Conservation (phyloP, 1,140 invertebrate species). For the Orchestia grillus region DNA sequence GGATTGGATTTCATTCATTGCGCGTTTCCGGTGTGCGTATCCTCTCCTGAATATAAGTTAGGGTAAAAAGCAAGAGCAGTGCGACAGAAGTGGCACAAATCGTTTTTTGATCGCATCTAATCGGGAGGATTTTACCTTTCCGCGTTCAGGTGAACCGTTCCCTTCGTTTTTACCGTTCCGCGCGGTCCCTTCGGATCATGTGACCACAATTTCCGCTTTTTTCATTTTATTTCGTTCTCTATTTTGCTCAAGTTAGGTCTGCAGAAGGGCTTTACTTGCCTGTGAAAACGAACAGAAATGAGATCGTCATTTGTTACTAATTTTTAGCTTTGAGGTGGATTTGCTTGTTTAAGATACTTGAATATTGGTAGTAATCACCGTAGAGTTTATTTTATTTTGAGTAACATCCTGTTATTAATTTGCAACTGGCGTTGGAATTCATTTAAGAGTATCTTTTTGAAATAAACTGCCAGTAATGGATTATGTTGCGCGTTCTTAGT, state of each 20-base stretch:
- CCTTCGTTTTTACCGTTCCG: too few species aligned
- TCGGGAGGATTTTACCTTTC: background rate
- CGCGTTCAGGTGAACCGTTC: background rate
- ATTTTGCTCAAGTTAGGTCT: background rate
- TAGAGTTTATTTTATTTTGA: background rate
- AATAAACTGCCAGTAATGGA: too few species aligned
- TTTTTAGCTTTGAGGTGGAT: background rate
- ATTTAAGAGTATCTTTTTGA: too few species aligned
- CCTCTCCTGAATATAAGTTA: too few species aligned
- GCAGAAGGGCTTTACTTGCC: background rate
- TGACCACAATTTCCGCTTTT: background rate
- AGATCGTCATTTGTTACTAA: background rate
- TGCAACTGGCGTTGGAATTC: too few species aligned
- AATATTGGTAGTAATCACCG: background rate
- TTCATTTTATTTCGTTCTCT: background rate
- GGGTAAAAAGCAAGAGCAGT: background rate
- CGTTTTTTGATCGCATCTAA: background rate
- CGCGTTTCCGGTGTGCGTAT: too few species aligned
- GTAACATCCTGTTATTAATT: too few species aligned
- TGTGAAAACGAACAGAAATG: background rate
- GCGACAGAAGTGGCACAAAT: background rate
- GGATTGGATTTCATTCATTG: too few species aligned
- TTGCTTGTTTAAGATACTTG: background rate
- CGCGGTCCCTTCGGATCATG: background rate
- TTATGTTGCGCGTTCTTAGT: too few species aligned